Base-by-base conservation (phyloP, 2,888 invertebrate genomes). In the Lasioglossum leucozonium region DNA sequence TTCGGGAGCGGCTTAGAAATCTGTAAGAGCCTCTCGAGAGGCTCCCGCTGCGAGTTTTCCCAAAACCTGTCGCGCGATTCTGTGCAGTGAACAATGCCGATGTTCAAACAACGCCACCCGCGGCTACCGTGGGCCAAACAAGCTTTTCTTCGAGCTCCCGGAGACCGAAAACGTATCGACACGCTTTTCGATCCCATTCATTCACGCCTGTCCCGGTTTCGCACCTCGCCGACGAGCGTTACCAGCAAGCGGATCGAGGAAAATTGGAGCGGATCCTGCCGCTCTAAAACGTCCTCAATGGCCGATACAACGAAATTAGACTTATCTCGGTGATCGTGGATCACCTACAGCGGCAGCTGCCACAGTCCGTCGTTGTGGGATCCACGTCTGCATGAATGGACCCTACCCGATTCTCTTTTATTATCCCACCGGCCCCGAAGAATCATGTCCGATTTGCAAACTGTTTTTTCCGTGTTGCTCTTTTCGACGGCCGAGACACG, bases 301-400 rank as follows among this genome's bases (percentile, higher is more conserved):
- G 87, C 85, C 81, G 78, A 55, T 84, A 88, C 79, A 88, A 87
- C 88, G 92, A 94, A 95, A 94, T 95, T 94, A 94, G 94, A 92
- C 93, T 94, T 94, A 94, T 95, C 94, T 93, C 77, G 85, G 89
- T 91, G 92, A 94, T 95, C 95, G 87, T 34, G 87, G 81, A 55
- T 62, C 79, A 40, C 42, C 51, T 30, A 16, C 62, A 6, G n/a
- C 80, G 85, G 85, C 87, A 83, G 87, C 87, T 83, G 85, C n/a
- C 75, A 26, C 22, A 18, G 67, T 42, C 73, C 62, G 10, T 3
- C 37, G 51, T 47, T 30, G 76, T 81, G 83, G 80, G 72, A 40
- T 69, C 44, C 84, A 37, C 79, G 81, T 75, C 26, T 71, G 51
- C 81, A 72, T 87, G 79, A 87, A 88, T 85, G 82, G 81, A 58